A percentile compares a stretch with the other conserved stretches of the same genome.
Conservation (phyloP, 2,797 vertebrate genomes). For the Cossypha polioptera region DNA sequence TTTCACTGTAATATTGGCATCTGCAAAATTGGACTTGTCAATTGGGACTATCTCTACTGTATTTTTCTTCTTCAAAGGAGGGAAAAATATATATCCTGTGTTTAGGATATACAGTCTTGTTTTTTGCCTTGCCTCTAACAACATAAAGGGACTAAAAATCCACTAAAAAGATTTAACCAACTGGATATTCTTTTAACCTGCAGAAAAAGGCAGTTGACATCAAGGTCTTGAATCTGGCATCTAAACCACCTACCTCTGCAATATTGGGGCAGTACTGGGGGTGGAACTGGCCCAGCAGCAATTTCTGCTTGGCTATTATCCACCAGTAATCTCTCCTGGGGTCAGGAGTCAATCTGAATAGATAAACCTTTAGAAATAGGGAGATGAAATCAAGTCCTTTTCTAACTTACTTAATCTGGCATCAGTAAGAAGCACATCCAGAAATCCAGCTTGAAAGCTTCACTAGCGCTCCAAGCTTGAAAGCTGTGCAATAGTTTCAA, state of each 20-base stretch:
- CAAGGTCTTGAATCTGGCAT: not conserved
- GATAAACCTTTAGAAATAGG: not conserved
- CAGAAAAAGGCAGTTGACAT: not conserved
- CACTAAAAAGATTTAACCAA: not conserved
- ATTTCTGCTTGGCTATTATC: not conserved
- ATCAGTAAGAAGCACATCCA: not conserved
- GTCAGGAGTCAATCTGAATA: not conserved
- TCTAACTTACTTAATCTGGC: not conserved
- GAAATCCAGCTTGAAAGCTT: not conserved
- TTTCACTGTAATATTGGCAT: not conserved
- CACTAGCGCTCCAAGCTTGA: not conserved
- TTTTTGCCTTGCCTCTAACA: not conserved
- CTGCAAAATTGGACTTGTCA: not conserved
- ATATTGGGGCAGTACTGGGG: fast-evolving
- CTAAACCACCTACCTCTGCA: not conserved
- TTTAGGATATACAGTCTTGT: not conserved
- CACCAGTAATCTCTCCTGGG: not conserved
- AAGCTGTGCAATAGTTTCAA: not conserved
- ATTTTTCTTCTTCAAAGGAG: not conserved
- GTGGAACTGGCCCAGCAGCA: not conserved
- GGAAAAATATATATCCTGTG: not conserved
- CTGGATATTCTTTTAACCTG: not conserved
- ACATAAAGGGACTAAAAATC: not conserved
- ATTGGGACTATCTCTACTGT: not conserved
- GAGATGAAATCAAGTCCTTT: not conserved